These are phyloP conservation scores for Abramis brama DNA, from an alignment of 2,113 vertebrate species.

Conservation along the genomic window DNA sequence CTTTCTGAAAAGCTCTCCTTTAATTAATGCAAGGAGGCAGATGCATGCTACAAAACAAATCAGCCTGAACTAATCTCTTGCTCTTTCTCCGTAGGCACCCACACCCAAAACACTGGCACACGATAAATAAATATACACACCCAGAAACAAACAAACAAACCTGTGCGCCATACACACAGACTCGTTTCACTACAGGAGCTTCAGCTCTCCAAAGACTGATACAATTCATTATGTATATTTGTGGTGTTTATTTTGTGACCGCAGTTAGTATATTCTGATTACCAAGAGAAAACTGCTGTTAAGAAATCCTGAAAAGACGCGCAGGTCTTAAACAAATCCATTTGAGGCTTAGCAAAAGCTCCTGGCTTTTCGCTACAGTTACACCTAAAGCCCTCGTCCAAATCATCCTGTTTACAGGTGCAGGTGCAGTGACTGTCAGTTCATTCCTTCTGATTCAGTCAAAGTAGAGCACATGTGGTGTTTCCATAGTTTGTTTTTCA, in stretches of 20 bases:
- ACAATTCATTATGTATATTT: conserved; percentile 15
- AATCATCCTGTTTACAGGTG: not conserved
- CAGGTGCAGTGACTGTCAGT: conserved; percentile 7
- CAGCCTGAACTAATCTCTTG: conserved; percentile 9
- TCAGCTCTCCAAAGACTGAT: not conserved
- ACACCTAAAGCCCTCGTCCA: not conserved
- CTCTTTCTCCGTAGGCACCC: conserved; percentile 36
- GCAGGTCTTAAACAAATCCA: not conserved
- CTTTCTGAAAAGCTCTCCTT: not conserved
- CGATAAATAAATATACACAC: conserved; percentile 42
- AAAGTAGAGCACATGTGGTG: not conserved
- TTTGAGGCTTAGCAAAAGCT: not conserved
- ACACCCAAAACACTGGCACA: conserved; percentile 43
- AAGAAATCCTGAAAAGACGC: not conserved
- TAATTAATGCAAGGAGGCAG: conserved; percentile 9
- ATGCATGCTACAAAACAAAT: not conserved
- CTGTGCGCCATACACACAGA: not conserved
- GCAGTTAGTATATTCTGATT: conserved; percentile 12
- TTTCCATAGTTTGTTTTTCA: not conserved
- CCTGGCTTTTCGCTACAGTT: not conserved
- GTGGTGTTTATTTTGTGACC: conserved; percentile 31
- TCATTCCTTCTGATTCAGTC: not conserved
- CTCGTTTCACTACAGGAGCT: not conserved
- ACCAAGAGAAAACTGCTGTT: conserved; percentile 4
- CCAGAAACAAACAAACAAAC: conserved; percentile 34